Conservation (phyloP, 2,113 vertebrate genomes). For the Nerophis lumbriciformis region DNA sequence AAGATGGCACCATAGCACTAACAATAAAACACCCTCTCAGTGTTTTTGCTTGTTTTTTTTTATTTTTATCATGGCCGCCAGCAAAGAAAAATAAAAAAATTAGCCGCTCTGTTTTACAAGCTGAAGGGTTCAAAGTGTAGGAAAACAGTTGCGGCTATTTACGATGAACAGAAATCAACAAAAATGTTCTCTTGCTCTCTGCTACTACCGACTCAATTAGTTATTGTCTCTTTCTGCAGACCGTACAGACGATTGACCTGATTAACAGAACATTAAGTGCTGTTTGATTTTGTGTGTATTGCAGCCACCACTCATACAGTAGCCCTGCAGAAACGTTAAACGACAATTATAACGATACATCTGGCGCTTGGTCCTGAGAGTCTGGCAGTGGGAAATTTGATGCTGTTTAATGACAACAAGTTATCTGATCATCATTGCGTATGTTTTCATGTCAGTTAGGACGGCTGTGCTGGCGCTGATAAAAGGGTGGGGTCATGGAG, state of each 20-base stretch:
- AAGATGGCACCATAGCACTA: too few relatives aligned
- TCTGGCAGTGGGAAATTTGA: background rate
- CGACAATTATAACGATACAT: background rate
- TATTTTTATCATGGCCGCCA: too few relatives aligned
- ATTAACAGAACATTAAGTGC: background rate
- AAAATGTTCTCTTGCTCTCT: background rate
- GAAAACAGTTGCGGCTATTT: too few relatives aligned
- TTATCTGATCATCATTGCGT: conserved; percentile 1
- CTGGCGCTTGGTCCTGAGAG: background rate
- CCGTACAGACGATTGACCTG: background rate
- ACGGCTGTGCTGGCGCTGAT: conserved; percentile 1
- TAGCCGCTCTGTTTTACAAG: too few relatives aligned
- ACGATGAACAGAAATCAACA: background rate
- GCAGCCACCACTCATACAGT: background rate
- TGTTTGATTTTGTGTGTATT: background rate
- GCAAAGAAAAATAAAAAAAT: too few relatives aligned
- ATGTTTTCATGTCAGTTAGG: background rate
- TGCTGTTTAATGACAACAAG: background rate
- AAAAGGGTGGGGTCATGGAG: conserved; percentile 34
- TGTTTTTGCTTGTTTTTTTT: background rate
- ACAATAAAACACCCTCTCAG: too few relatives aligned
- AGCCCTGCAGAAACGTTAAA: conserved; percentile 1
- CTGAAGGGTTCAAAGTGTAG: too few relatives aligned
- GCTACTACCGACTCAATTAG: background rate
- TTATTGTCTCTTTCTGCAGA: background rate